Conservation (phyloP, 1,140 invertebrate species). For the Calephelis nemesis region DNA sequence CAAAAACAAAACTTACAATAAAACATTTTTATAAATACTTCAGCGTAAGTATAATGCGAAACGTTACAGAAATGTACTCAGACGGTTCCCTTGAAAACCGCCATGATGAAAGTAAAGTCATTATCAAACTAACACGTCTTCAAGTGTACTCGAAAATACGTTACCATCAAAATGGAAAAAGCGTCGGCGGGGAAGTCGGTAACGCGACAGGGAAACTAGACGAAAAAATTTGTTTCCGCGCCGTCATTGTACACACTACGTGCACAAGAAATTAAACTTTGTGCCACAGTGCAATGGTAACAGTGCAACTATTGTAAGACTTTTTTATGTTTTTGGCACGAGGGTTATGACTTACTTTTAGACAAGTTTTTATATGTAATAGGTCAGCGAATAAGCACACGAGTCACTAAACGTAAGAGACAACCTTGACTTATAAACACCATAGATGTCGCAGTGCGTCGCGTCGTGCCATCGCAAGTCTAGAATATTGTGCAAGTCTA, state of each 20-base stretch:
- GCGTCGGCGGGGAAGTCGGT: constrained; percentile 54
- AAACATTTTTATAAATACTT: constrained; percentile 8
- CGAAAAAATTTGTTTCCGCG: constrained; percentile 73
- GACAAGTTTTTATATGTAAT: too few species aligned
- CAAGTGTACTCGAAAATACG: constrained; percentile 55
- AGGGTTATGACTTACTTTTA: too few species aligned
- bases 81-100: constrained; percentile 9
- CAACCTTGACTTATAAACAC: too few species aligned
- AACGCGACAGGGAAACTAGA: constrained; percentile 64
- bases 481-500: too few species aligned
- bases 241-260: constrained; percentile 47
- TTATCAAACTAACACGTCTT: constrained; percentile 56
- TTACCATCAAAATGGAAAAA: constrained; percentile 60
- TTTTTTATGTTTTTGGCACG: background rate
- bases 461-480: too few species aligned
- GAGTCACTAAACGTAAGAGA: too few species aligned
- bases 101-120: constrained; percentile 26
- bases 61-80: constrained; percentile 15
- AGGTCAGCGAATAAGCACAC: too few species aligned
- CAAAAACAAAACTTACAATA: background rate
- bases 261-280: constrained; percentile 17
- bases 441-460: too few species aligned
- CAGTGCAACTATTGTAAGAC: background rate
- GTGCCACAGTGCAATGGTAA: constrained; percentile 32
- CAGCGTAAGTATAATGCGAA: constrained; percentile 14